Evolutionary conservation across 2,797 vertebrate genomes (phyloP), one percentile per base, ranked within the genome.

Genomic region (Hozukius guyotensis): DNA sequence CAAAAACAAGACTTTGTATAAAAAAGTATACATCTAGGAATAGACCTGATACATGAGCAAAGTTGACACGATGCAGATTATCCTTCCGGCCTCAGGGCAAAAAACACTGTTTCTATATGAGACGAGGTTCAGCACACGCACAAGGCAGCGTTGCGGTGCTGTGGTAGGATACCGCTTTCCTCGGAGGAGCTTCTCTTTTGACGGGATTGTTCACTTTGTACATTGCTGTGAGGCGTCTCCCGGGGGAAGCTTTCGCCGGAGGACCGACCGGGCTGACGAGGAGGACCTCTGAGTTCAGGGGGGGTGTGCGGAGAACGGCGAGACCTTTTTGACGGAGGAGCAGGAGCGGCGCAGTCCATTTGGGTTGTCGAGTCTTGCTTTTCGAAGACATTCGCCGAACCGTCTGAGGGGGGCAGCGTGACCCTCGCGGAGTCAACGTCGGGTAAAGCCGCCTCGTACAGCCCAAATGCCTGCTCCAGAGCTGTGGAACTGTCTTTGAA

Each of bases 381-480:
- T 78, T 93, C 89, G 4, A 93, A 93, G 77, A 88, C 42, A 55
- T 87, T 85, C 57, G 55, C 55, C 0, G 87, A 57, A 34, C 16
- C 34, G 1, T 84, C 89, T 2, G 80, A 36, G n/a, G 90, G 71
- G 18, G 84, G 73, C 52, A 62, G 65, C 0, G 89, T 20, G 42
- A 71, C 83, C 53, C 82, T 75, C 65, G 49, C 59, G 5, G 85
- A 79, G 81, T 90, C 80, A 0, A 77, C 36, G 2, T 86, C 86
- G 0, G 90, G 81, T 32, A 80, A 77, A 34, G 89, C 87, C 1
- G 90, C 89, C 77, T 93, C 87, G 2, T 91, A 91, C 59, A 92
- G 73, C 14, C 94, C 91, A 2, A 92, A 87, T 32, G 90, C 86
- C 88, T 89, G 89, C 87, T 93, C 92, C 87, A 94, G 86, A 49